Base-by-base conservation (phyloP, 2,113 vertebrate species). In the Uria lomvia region DNA sequence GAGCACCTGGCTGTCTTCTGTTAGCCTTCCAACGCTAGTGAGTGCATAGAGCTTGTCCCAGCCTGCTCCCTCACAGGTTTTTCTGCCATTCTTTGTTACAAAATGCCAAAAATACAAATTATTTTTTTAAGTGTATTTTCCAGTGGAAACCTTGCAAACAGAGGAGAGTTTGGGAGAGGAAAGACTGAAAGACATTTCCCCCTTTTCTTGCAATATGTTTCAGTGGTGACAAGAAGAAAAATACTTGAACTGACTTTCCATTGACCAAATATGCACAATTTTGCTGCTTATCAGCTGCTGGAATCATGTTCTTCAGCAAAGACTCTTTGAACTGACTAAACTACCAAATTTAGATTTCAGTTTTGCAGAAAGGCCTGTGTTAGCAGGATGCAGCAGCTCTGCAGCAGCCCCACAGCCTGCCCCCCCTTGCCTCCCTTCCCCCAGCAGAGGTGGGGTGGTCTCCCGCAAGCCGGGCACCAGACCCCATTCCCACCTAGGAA, bases 11-110 rank as follows among this genome's bases (percentile, higher is more conserved):
- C 53, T 84, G 96, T 74, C 90, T 84, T 76, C 98, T 96, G 83
- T 96, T 97, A 49, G 85, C 92, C 85, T 98, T 98, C 88, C 97
- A 98, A 88, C 96, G 96, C 78, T 96, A 96, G 56, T 98, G 98
- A 95, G 63, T 94, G 96, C 42, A 98, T 93, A 79, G 98, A 98
- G 59, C 97, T 97, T 53, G 97, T 94, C 29, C 98, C 98, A 56
- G 98, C 97, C 88, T 97, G 98, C 67, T 98, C 98, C 98, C 97
- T 98, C 62, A 97, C 90, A 78, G 98, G 97, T 90, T 97, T 98
- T 24, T 96, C 90, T 67, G 79, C 52, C 63, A 80, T 84, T 56
- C 42, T 73, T 32, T 30, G 34, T 40, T 38, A 38, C 29, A 32
- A 36, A 66, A 58, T 82, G 45, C 23, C 56, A 74, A 90, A 63